Evolutionary conservation across 2,113 vertebrate genomes (phyloP), one percentile per base, ranked within the genome.

Genomic region (Sceloporus tristichus): DNA sequence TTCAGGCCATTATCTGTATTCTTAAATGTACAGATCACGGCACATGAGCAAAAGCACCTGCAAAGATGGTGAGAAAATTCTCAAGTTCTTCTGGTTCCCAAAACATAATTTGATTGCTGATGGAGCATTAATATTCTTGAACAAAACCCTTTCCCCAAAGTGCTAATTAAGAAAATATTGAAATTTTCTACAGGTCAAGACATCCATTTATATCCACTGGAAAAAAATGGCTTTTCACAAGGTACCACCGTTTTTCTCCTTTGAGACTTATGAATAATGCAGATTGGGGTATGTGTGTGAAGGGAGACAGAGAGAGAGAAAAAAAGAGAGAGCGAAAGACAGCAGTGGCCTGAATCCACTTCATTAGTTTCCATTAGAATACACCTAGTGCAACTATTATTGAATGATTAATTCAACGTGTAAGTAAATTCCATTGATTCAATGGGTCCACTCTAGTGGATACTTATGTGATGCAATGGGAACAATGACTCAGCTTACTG

Each of bases 131-230:
- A 79, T 90, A 90, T 70, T 79, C 71, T 70, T 40, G 3, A 91
- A 78, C 74, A 34, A 92, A 87, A 70, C 54, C n/a, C 11, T 92
- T 91, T 92, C 84, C 10, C 2, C 62, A 83, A 94, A 93, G 82
- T 6, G 25, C 87, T 94, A 66, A 82, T 90, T 92, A 92, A 90
- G 87, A 90, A 92, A 92, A 78, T 86, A 93, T 25, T 88, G 86
- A 94, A 78, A 74, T 91, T 16, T 88, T 94, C 90, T 92, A 89
- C 90, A 92, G 92, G 91, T 66, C 87, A 92, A 89, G 85, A 87
- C 54, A 79, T 91, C 85, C 89, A 79, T 81, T 81, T 81, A 38
- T 65, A 25, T 25, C 4, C 23, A 10, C 59, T 6, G 34, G 42
- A 38, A 81, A 29, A 81, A 65, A 16, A 66, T 25, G 13, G 25